Percentiles rank a stretch among this genome's conserved stretches.
Conservation (phyloP, 2,113 vertebrate genomes). For the Pipa parva region DNA sequence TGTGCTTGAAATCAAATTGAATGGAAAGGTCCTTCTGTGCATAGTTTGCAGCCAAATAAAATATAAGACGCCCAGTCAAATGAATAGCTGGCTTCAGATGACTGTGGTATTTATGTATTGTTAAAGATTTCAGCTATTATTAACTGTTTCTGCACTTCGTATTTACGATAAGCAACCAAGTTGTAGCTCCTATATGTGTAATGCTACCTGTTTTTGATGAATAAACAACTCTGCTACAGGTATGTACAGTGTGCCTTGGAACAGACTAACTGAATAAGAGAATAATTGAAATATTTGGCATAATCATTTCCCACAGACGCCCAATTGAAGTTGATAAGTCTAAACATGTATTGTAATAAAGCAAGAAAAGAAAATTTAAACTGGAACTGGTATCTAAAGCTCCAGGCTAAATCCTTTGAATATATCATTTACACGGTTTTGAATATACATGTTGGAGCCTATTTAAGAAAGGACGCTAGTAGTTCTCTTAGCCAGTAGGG, state of each 20-base stretch:
- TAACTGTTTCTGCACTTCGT: neutral
- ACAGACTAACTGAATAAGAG: conserved; percentile 21
- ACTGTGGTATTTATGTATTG: neutral
- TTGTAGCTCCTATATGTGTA: no score
- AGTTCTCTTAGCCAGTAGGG: conserved; percentile 44
- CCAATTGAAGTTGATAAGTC: conserved; percentile 57
- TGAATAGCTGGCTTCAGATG: no score
- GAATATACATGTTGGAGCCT: conserved; percentile 56
- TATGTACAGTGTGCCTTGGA: conserved; percentile 6
- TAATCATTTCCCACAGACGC: conserved; percentile 56
- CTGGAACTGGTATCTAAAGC: conserved; percentile 56
- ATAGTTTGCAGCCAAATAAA: no score
- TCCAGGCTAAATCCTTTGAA: conserved; percentile 66
- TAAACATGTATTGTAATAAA: conserved; percentile 60
- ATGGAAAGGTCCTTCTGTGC: no score
- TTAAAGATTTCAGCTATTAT: neutral
- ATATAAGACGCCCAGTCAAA: neutral
- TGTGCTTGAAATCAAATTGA: no score
- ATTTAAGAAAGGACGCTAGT: conserved; percentile 70
- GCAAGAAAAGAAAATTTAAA: conserved; percentile 55
- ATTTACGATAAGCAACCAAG: no score
- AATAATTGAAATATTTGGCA: conserved; percentile 64
- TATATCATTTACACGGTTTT: conserved; percentile 58
- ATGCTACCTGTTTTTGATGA: neutral
- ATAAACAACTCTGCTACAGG: conserved; percentile 22